phyloP scores from a whole-genome alignment of 2,113 vertebrate species.

The Rhagologus leucostigma region DNA sequence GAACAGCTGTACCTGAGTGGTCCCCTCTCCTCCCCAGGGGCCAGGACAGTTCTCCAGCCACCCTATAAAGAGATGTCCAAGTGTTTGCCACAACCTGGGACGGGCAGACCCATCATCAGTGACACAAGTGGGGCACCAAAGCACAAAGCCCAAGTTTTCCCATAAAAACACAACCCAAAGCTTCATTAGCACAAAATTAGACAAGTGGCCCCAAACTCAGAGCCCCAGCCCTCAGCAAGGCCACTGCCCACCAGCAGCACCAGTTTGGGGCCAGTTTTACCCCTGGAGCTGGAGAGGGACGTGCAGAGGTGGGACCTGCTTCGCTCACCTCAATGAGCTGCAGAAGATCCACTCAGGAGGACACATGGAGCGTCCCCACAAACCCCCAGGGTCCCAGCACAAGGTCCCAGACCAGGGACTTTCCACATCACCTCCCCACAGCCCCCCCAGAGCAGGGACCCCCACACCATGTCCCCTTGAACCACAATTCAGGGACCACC shows the following conservation, averaged over 20 bases:
- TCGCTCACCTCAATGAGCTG: fast-evolving
- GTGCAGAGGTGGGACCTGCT: background rate
- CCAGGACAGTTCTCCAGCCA: background rate
- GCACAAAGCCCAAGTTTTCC: background rate
- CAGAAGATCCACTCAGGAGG: fast-evolving
- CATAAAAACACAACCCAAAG: background rate
- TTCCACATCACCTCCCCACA: no score
- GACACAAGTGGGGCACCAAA: background rate
- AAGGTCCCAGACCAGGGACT: background rate
- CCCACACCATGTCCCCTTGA: no score
- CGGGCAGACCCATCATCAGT: background rate
- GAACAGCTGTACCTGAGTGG: fast-evolving
- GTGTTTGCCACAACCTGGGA: fast-evolving
- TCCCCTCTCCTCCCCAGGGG: background rate
- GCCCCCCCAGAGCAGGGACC: background rate
- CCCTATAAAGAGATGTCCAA: background rate
- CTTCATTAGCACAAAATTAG: fast-evolving
- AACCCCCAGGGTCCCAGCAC: background rate
- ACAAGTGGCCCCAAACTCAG: background rate
- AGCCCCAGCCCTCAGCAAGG: background rate
- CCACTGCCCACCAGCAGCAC: background rate
- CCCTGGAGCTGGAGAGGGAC: background rate
- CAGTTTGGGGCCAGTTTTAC: background rate
- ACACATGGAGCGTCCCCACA: background rate
- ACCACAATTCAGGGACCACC: background rate